Conservation (phyloP, 2,113 vertebrate species). For the Semicossyphus pulcher region DNA sequence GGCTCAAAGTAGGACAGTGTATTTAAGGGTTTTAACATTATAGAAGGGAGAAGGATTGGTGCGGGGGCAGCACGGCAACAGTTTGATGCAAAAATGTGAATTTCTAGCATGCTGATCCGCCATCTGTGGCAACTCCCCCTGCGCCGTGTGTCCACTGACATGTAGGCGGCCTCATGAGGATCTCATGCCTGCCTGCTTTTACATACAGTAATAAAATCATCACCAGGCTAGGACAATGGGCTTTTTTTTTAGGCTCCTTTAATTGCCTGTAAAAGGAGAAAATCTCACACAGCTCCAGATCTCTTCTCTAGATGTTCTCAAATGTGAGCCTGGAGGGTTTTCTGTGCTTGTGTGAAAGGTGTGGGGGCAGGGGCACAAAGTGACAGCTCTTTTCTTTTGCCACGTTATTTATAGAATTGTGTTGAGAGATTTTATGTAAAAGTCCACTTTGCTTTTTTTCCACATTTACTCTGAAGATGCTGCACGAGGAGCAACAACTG, state of each 20-base stretch:
- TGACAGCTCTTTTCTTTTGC: constrained; percentile 30
- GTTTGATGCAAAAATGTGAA: constrained; percentile 54
- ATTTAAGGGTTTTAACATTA: constrained; percentile 20
- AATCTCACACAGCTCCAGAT: neutral
- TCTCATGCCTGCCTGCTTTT: constrained; percentile 26
- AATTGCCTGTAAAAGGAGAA: neutral
- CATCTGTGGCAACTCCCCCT: constrained; percentile 69
- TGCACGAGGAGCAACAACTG: constrained; percentile 12
- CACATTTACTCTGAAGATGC: constrained; percentile 38
- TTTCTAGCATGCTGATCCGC: constrained; percentile 67
- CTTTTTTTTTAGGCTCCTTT: neutral
- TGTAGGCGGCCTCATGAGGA: constrained; percentile 49
- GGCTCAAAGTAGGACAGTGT: constrained; percentile 29
- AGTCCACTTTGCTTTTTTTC: constrained; percentile 39
- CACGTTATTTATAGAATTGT: constrained; percentile 64
- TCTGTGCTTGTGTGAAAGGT: constrained; percentile 39
- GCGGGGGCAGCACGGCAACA: constrained; percentile 60
- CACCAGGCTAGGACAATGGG: neutral
- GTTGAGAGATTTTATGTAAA: constrained; percentile 45
- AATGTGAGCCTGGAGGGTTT: constrained; percentile 9
- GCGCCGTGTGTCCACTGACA: constrained; percentile 44
- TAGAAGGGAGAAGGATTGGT: constrained; percentile 52
- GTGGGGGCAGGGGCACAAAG: constrained; percentile 32
- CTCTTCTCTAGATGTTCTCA: neutral
- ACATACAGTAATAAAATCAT: constrained; percentile 17